A percentile compares a stretch with the other conserved stretches of the same genome.
Evolutionary conservation across 2,888 invertebrate species (phyloP).

Genomic region (Blastobasis adustella): DNA sequence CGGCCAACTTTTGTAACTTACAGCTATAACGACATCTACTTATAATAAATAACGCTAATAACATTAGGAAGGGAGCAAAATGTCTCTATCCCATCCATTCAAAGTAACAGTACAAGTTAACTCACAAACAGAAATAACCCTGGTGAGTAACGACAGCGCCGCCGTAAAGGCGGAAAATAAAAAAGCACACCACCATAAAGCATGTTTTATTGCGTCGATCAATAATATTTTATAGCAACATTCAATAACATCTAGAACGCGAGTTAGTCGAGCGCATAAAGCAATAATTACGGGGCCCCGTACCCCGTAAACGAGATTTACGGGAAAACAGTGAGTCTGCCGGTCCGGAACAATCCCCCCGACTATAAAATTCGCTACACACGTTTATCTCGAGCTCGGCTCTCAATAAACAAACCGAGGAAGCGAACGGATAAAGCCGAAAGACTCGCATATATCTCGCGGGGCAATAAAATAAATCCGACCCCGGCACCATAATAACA

Average conservation of each 20-base stretch:
- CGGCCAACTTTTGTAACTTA: too few relatives aligned
- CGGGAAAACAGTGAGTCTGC: conserved; percentile 37
- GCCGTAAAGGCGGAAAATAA: conserved; percentile 46
- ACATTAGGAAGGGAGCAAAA: too few relatives aligned
- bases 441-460: conserved; percentile 63
- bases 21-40: too few relatives aligned
- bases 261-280: conserved; percentile 61
- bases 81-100: too few relatives aligned
- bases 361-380: conserved; percentile 57
- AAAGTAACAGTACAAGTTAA: background rate
- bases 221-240: conserved; percentile 68
- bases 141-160: conserved; percentile 32
- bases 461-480: conserved; percentile 70
- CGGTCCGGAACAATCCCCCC: conserved; percentile 30
- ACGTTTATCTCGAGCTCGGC: conserved; percentile 41
- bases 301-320: conserved; percentile 63
- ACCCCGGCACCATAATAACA: conserved; percentile 65
- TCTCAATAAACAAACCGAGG: conserved; percentile 63
- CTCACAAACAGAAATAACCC: conserved; percentile 22
- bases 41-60: too few relatives aligned
- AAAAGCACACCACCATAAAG: conserved; percentile 51
- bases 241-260: conserved; percentile 63
- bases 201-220: conserved; percentile 61
- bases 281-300: conserved; percentile 59
- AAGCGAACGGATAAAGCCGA: conserved; percentile 57